phyloP scores from a whole-genome alignment of 2,888 invertebrate genomes.

The Oligia latruncula region DNA sequence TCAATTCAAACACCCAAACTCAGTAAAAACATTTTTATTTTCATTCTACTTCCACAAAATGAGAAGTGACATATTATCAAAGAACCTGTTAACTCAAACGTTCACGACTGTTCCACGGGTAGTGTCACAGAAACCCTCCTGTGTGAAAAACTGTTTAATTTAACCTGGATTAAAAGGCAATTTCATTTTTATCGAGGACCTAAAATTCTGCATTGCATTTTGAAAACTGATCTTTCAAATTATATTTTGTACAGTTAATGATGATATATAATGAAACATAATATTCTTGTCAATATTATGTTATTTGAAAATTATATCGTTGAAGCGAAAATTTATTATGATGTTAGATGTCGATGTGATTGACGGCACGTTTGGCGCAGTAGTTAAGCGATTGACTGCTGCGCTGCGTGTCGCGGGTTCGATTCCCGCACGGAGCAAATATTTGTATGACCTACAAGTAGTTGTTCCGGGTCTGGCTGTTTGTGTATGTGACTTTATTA shows the following conservation, averaged over 20 bases:
- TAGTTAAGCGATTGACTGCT: too few relatives aligned
- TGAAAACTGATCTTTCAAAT: background rate
- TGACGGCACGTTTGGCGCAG: too few relatives aligned
- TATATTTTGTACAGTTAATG: background rate
- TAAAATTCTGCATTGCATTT: background rate
- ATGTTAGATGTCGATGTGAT: too few relatives aligned
- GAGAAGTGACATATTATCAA: conserved; percentile 57
- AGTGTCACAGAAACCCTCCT: conserved; percentile 24
- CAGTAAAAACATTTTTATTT: conserved; percentile 48
- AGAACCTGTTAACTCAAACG: conserved; percentile 38
- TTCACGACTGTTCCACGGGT: conserved; percentile 27
- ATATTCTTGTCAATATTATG: background rate
- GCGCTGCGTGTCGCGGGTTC: too few relatives aligned
- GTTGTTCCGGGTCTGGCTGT: too few relatives aligned
- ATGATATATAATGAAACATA: background rate
- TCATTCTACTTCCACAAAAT: conserved; percentile 47
- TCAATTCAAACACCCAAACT: background rate
- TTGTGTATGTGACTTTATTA: too few relatives aligned
- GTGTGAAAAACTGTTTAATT: conserved; percentile 43
- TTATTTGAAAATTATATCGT: background rate
- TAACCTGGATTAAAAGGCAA: conserved; percentile 42
- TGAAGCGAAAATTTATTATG: background rate
- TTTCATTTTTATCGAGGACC: conserved; percentile 33
- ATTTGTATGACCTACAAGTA: too few relatives aligned
- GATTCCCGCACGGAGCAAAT: too few relatives aligned